These are phyloP conservation scores for Oreortyx pictus DNA, from an alignment of 2,797 vertebrate genomes.

Conservation along the genomic window DNA sequence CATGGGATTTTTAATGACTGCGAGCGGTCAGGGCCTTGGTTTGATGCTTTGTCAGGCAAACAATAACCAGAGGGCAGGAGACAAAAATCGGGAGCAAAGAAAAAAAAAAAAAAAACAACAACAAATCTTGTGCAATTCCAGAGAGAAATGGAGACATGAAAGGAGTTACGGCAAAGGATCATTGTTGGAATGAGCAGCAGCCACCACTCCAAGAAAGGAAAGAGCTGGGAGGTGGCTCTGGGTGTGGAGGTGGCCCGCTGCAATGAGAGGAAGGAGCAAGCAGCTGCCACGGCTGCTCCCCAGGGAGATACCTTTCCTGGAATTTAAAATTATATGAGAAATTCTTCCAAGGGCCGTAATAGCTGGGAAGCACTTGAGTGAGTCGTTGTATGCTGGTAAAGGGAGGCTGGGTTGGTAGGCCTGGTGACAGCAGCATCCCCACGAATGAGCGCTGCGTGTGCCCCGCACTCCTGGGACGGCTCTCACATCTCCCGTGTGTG, in stretches of 20 bases:
- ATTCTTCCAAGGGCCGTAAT: neutral
- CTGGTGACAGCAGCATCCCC: neutral
- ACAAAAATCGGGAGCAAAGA: constrained; percentile 55
- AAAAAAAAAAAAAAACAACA: neutral
- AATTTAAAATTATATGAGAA: constrained; percentile 72
- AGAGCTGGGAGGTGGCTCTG: constrained; percentile 59
- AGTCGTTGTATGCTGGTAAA: neutral
- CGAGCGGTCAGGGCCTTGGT: neutral
- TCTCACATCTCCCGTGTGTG: neutral
- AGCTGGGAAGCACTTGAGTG: constrained; percentile 24
- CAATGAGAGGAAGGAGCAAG: constrained; percentile 67
- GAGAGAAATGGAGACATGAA: constrained; percentile 58
- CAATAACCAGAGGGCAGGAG: constrained; percentile 57
- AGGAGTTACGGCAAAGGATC: constrained; percentile 54
- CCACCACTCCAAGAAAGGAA: constrained; percentile 27
- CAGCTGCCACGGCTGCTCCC: constrained; percentile 44
- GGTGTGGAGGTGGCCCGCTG: constrained; percentile 60
- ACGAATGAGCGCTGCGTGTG: neutral
- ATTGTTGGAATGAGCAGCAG: constrained; percentile 64
- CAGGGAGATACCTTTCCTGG: constrained; percentile 78
- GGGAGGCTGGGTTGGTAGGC: neutral
- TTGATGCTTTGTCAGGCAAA: constrained; percentile 64
- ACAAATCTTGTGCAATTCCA: neutral
- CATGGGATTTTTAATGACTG: constrained; percentile 62
- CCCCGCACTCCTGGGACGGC: neutral